Percentiles rank a stretch among this genome's conserved stretches.
Conservation (phyloP, 2,888 invertebrate genomes). For the Eristalinus sepulchralis region DNA sequence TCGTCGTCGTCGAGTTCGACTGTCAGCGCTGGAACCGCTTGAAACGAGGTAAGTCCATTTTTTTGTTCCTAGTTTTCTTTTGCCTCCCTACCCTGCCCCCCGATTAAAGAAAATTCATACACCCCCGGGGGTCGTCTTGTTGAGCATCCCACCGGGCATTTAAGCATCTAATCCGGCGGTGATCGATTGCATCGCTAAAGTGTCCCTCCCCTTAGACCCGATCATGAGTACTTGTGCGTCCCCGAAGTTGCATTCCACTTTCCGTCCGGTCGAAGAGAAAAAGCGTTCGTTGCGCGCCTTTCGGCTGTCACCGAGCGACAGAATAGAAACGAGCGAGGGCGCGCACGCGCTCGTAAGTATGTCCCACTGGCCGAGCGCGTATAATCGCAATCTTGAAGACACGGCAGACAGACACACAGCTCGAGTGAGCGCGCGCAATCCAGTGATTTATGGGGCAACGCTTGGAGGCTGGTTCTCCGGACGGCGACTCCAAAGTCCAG, state of each 20-base stretch:
- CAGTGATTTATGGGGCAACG: conserved; percentile 65
- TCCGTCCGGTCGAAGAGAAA: conserved; percentile 44
- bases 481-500: conserved; percentile 49
- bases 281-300: conserved; percentile 64
- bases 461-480: conserved; percentile 51
- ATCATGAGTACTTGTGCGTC: neutral
- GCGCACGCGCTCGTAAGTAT: conserved; percentile 67
- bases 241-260: conserved; percentile 16
- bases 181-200: conserved; percentile 44
- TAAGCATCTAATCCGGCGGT: conserved; percentile 39
- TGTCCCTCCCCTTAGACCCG: too few relatives aligned
- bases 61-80: neutral
- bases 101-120: too few relatives aligned
- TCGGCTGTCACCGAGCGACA: conserved; percentile 57
- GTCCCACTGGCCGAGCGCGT: conserved; percentile 54
- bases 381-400: conserved; percentile 11
- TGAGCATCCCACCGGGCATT: conserved; percentile 28
- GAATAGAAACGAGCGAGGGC: conserved; percentile 48
- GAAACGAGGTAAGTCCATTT: conserved; percentile 49
- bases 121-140: neutral
- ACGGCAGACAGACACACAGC: conserved; percentile 18
- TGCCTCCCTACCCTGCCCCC: neutral
- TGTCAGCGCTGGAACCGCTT: conserved; percentile 64
- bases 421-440: conserved; percentile 29
- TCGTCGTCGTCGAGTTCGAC: conserved; percentile 57